Base-by-base conservation (phyloP, 2,888 invertebrate species). In the Pseudoips prasinana region DNA sequence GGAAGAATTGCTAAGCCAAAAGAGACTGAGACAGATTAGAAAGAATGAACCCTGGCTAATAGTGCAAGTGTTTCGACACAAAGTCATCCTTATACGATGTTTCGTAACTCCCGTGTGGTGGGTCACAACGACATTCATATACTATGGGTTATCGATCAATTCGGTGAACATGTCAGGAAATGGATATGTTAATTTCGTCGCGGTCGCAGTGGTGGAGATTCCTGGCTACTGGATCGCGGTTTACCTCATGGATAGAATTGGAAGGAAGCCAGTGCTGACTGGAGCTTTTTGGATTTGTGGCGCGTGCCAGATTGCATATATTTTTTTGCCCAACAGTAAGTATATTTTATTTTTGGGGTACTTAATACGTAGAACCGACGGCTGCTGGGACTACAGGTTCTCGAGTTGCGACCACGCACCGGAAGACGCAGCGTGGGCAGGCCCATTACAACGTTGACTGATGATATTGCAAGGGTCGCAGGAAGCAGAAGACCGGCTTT, bases 71-170 rank as follows among this genome's bases (percentile, higher is more conserved):
- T 73, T 79, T 33, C 47, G 53, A 18, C 58, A 76, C 32, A 73
- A 67, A 32, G 43, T 39, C 6, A 46, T 79, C 0, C 25, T 80
- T 8, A 4, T 65, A 1, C 55, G 77, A 1, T 66, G 69, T 7
- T 8, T 65, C 0, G 57, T 75, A 0, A 60, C 71, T 0, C 79
- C 91, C 1, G 77, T 92, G 25, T 92, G 92, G 75, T 93, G 92
- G 92, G 85, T 92, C 17, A 91, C 92, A 0, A 91, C 88, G 32
- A 91, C 91, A 0, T 91, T 93, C 42, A 89, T 93, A 1, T 93
- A 92, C 66, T 93, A 92, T 51, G 93, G 94, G 0, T 64, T 94
- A 26, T 91, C 92, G 0, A 76, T 93, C 20, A 93, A 92, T 63
- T 90, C 93, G 0, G 92, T 92, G 0, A 88, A 91, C 8, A 76